Conservation (phyloP, 2,113 vertebrate species). For the Opisthocomus hoazin region DNA sequence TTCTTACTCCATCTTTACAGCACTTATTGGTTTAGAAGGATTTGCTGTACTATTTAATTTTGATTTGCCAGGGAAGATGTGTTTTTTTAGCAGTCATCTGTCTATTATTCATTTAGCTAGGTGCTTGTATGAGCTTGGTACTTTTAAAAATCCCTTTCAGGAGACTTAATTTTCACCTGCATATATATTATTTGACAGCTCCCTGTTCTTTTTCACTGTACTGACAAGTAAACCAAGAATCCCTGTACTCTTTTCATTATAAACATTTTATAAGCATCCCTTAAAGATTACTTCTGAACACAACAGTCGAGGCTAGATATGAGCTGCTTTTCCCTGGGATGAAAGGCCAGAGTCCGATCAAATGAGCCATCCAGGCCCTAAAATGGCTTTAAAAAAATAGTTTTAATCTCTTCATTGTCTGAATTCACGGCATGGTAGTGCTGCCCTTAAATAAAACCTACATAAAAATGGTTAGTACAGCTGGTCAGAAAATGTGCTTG, state of each 20-base stretch:
- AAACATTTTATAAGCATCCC: slow-evolving; percentile 3
- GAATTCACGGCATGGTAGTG: slow-evolving; percentile 55
- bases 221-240: slow-evolving; percentile 12
- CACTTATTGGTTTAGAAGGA: neutral
- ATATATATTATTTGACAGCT: neutral
- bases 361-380: slow-evolving; percentile 39
- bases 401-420: slow-evolving; percentile 61
- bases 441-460: slow-evolving; percentile 66
- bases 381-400: slow-evolving; percentile 33
- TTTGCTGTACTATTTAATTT: slow-evolving; percentile 5
- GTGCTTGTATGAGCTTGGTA: neutral
- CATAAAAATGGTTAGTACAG: slow-evolving; percentile 85
- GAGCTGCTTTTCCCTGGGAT: neutral
- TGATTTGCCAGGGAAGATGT: neutral
- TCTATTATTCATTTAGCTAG: slow-evolving; percentile 8
- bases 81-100: neutral
- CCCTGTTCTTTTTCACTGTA: neutral
- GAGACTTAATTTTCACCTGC: slow-evolving; percentile 22
- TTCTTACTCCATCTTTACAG: neutral
- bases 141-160: neutral
- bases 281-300: slow-evolving; percentile 21
- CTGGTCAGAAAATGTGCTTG: slow-evolving; percentile 84
- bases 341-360: slow-evolving; percentile 22
- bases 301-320: neutral
- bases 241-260: neutral